Evolutionary conservation across 2,797 vertebrate species (phyloP).

Genomic region (Epinephelus awoara): DNA sequence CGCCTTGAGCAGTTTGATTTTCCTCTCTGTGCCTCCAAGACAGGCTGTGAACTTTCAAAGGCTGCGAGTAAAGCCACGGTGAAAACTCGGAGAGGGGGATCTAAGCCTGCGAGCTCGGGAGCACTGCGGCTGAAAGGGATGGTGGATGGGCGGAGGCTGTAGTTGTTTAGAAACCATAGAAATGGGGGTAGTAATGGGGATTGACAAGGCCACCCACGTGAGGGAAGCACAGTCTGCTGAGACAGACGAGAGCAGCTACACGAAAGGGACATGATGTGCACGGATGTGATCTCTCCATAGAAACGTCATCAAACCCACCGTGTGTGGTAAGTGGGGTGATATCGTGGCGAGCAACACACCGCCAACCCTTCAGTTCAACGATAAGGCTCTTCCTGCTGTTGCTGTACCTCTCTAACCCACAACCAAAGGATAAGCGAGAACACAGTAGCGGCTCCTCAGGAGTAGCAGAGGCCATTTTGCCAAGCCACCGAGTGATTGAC

Average conservation of each 20-base stretch:
- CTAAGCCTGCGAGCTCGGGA: constrained; percentile 56
- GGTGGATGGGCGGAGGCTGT: constrained; percentile 32
- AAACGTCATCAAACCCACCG: constrained; percentile 20
- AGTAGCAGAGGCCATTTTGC: constrained; percentile 70
- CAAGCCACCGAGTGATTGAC: constrained; percentile 74
- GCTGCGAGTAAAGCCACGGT: constrained; percentile 66
- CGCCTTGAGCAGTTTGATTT: constrained; percentile 79
- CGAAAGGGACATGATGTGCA: constrained; percentile 30
- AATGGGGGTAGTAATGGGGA: constrained; percentile 61
- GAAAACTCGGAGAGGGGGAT: constrained; percentile 56
- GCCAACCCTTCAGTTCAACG: constrained; percentile 32
- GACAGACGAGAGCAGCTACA: neutral
- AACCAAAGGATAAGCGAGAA: constrained; percentile 62
- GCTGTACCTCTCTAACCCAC: constrained; percentile 57
- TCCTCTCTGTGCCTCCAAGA: constrained; percentile 76
- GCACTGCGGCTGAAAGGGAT: constrained; percentile 55
- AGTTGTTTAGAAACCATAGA: constrained; percentile 63
- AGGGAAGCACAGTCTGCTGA: constrained; percentile 40
- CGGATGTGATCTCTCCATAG: constrained; percentile 26
- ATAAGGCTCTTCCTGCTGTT: constrained; percentile 61
- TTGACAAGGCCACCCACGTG: constrained; percentile 74
- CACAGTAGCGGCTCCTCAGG: constrained; percentile 56
- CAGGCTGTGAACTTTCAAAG: constrained; percentile 83
- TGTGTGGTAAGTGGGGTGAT: constrained; percentile 42
- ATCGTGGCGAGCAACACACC: constrained; percentile 34